Conservation (phyloP, 2,888 invertebrate species). For the Aromia moschata region DNA sequence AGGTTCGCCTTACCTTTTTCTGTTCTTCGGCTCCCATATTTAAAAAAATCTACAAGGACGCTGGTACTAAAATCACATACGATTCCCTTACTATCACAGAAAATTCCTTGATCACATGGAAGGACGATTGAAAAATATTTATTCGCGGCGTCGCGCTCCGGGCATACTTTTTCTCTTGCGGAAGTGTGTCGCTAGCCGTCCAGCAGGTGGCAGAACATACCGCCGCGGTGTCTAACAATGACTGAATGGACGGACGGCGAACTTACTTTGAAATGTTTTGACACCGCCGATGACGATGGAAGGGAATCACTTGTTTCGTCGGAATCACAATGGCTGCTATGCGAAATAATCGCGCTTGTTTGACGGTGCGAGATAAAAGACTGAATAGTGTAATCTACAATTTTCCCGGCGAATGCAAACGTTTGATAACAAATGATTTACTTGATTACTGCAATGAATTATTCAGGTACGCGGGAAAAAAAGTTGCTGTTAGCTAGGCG, state of each 20-base stretch:
- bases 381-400: too few relatives aligned
- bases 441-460: too few relatives aligned
- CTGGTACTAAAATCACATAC: slow-evolving; percentile 8
- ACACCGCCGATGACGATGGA: slow-evolving; percentile 13
- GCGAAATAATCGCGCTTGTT: too few relatives aligned
- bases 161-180: not conserved
- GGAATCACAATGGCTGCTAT: too few relatives aligned
- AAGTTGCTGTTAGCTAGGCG: too few relatives aligned
- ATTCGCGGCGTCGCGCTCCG: slow-evolving; percentile 7
- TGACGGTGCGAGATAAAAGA: too few relatives aligned
- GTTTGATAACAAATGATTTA: too few relatives aligned
- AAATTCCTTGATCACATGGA: not conserved
- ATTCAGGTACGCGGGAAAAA: too few relatives aligned
- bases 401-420: too few relatives aligned
- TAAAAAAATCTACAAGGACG: slow-evolving; percentile 3
- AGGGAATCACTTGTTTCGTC: slow-evolving; percentile 11
- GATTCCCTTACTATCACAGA: slow-evolving; percentile 12
- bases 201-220: slow-evolving; percentile 6
- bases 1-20: slow-evolving; percentile 7
- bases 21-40: slow-evolving; percentile 7
- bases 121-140: not conserved
- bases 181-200: slow-evolving; percentile 13
- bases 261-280: slow-evolving; percentile 15
- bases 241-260: slow-evolving; percentile 17
- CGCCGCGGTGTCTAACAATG: slow-evolving; percentile 20